Evolutionary conservation across 2,797 vertebrate species (phyloP).

Genomic region (Amazona ochrocephala): DNA sequence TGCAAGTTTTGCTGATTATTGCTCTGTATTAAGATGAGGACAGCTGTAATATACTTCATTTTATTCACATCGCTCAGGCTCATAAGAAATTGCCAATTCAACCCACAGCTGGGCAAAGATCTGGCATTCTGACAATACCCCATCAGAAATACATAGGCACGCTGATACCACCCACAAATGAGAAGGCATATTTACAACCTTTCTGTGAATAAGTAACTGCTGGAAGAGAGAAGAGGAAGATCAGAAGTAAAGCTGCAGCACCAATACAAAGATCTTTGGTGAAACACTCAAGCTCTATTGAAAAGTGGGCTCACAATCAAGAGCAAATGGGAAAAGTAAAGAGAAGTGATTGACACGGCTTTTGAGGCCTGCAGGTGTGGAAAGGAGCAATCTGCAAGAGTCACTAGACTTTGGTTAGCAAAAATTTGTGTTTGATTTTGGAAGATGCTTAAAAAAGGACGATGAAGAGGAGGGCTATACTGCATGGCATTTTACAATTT

Average conservation of each 20-base stretch:
- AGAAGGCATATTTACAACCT: slow-evolving; percentile 43
- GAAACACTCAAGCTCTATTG: neutral
- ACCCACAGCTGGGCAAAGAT: slow-evolving; percentile 62
- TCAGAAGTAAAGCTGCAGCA: slow-evolving; percentile 39
- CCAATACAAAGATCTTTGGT: neutral
- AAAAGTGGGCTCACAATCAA: neutral
- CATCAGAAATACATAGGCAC: slow-evolving; percentile 52
- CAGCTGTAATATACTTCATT: slow-evolving; percentile 63
- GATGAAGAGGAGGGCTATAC: neutral
- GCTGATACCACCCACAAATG: slow-evolving; percentile 67
- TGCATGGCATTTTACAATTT: neutral
- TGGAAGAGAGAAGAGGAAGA: slow-evolving; percentile 44
- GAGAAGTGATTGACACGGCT: neutral
- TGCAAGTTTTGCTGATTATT: slow-evolving; percentile 60
- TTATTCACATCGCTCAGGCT: slow-evolving; percentile 44
- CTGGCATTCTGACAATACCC: slow-evolving; percentile 54
- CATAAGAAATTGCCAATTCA: slow-evolving; percentile 58
- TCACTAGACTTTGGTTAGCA: neutral
- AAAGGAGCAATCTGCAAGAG: neutral
- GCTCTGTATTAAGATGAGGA: slow-evolving; percentile 66
- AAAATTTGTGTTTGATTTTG: neutral
- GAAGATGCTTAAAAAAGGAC: neutral
- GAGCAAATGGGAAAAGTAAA: neutral
- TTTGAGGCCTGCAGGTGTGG: neutral
- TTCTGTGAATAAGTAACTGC: slow-evolving; percentile 33